Evolutionary conservation across 2,797 vertebrate species (phyloP), one percentile per base, ranked within the genome.

Genomic region (Agapornis canus): DNA sequence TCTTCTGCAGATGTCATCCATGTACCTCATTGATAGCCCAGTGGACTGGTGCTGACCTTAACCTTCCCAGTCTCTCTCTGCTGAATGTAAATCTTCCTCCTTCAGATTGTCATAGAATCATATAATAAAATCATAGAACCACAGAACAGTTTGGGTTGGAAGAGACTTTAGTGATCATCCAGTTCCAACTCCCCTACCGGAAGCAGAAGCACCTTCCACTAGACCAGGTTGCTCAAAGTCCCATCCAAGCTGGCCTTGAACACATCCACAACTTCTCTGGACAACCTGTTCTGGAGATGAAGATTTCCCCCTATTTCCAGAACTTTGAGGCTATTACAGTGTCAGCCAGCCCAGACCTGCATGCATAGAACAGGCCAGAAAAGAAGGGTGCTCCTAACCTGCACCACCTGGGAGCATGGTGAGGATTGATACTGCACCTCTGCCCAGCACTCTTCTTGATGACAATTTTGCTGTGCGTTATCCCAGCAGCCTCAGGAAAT

Each of bases 381-480:
- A 56, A 56, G n/a, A n/a, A 56, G n/a, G n/a, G 54, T 70, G 39
- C n/a, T 78, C 13, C 43, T 35, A 45, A 6, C 40, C 27, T 64
- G 40, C 64, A 66, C 11, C 8, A 32, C 10, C 14, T 35, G 32
- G 22, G 15, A 75, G 18, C 42, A 29, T 3, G 7, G 6, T 12
- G 19, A 72, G 40, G 17, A 37, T 32, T 27, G 10, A 25, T 54
- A 11, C 56, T 43, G 31, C 0, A 2, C 56, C 70, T 40, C 40
- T 1, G 0, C 56, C 40, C 48, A 47, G n/a, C 19, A 11, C 20
- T 70, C 8, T 56, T 48, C 68, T 52, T 1, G 0, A 13, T 51
- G 32, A 42, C 0, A 2, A 7, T 80, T 43, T 35, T 77, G 15
- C 32, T 22, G 2, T 35, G 17, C 20, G 32, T 37, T 42, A 43